Conservation (phyloP, 1,140 invertebrate genomes). For the Cotesia chilonis region DNA sequence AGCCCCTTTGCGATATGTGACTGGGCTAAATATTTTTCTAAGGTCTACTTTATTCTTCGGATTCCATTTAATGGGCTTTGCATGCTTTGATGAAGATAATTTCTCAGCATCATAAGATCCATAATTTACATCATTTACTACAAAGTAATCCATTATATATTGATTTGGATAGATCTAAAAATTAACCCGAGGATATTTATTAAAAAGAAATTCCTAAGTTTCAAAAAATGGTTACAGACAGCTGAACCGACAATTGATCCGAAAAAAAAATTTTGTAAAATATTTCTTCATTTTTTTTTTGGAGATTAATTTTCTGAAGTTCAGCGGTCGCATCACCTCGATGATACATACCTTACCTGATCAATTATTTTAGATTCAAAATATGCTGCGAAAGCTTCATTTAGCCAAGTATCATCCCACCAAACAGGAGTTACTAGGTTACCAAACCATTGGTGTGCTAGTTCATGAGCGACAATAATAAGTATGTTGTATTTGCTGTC, state of each 20-base stretch:
- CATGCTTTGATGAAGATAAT: not conserved
- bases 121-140: not conserved
- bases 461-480: conserved; percentile 65
- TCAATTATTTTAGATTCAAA: conserved; percentile 40
- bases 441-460: conserved; percentile 63
- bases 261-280: not conserved
- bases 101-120: not conserved
- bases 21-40: conserved; percentile 78
- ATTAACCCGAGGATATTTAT: not conserved
- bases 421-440: conserved; percentile 42
- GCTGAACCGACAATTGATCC: not conserved
- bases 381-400: conserved; percentile 69
- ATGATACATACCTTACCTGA: not conserved
- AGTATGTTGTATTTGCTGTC: not conserved
- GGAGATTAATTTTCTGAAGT: too few relatives aligned
- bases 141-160: conserved; percentile 16
- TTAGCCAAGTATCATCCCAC: conserved; percentile 68
- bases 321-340: too few relatives aligned
- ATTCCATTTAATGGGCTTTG: conserved; percentile 59
- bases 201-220: not conserved
- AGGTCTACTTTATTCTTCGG: conserved; percentile 76
- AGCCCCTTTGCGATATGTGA: conserved; percentile 73
- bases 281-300: too few relatives aligned
- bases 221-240: not conserved
- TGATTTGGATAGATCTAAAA: conserved; percentile 9